Evolutionary conservation across 2,888 invertebrate genomes (phyloP).

Genomic region (Ryuthela nishihirai): DNA sequence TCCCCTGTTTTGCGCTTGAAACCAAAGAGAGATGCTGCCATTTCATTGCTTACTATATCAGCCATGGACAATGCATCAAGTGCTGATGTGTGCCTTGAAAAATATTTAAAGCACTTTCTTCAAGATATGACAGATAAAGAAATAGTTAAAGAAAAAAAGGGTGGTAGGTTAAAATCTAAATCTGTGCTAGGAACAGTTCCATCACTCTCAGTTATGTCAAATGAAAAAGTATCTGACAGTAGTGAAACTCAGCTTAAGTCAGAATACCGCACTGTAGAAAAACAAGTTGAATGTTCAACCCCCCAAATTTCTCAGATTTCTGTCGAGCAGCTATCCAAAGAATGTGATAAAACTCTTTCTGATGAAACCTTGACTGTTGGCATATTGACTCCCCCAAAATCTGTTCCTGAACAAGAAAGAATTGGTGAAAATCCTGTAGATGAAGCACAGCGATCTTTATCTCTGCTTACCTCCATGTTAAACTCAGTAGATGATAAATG

Average conservation of each 20-base stretch:
- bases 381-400: constrained; percentile 28
- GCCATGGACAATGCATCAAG: constrained; percentile 39
- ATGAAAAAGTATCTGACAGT: constrained; percentile 15
- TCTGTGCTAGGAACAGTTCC: neutral
- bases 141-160: constrained; percentile 17
- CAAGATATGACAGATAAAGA: constrained; percentile 16
- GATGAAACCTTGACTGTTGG: constrained; percentile 18
- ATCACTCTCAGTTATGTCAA: neutral
- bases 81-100: constrained; percentile 42
- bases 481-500: constrained; percentile 15
- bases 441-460: constrained; percentile 21
- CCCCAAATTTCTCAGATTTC: constrained; percentile 9
- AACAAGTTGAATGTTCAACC: neutral
- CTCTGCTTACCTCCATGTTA: constrained; percentile 23
- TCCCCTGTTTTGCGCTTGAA: constrained; percentile 32
- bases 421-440: constrained; percentile 4
- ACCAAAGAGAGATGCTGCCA: constrained; percentile 36
- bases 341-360: constrained; percentile 5
- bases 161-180: constrained; percentile 21
- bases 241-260: constrained; percentile 1
- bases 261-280: neutral
- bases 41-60: constrained; percentile 34
- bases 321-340: constrained; percentile 4
- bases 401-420: constrained; percentile 12
- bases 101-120: constrained; percentile 33